Evolutionary conservation across 2,113 vertebrate genomes (phyloP), one percentile per base, ranked within the genome.

Genomic region (Thalassarche chlororhynchos): DNA sequence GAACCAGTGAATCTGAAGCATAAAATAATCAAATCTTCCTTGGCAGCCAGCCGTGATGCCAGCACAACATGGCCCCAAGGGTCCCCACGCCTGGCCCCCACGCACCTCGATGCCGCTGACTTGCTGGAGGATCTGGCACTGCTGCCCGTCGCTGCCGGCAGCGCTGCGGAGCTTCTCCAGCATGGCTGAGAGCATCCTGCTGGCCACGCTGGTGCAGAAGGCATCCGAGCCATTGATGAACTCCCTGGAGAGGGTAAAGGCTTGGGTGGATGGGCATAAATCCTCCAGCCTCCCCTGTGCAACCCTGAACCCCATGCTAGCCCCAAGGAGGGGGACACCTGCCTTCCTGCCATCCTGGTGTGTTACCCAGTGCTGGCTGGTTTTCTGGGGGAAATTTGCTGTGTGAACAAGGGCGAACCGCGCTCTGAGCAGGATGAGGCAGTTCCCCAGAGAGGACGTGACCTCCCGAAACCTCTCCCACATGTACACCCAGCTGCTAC

Each of bases 191-290:
- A 98, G 95, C 47, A 98, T 84, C 49, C 95, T 20, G 2, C 83
- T 77, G 38, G 98, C 98, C 96, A 97, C 9, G 40, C 93, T 95
- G 95, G 80, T 94, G 89, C 97, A 98, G 97, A 98, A 99, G 54
- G 96, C 8, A 0, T 99, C 98, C 1, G 97, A 96, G 86, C 96
- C 96, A 10, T 89, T 94, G 94, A 99, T 89, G 93, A 98, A 98
- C 87, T 99, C 98, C 98, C 98, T 99, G 95, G 17, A 74, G 17
- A 60, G 26, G 31, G 40, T 60, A 40, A 70, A 62, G 24, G 26
- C 8, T 29, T 72, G 49, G 8, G 40, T 20, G 42, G 84, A 64
- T 0, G 3, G 46, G 38, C 10, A 29, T 0, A 0, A 71, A 58
- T 32, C 52, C 64, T 17, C 10, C 46, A 8, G 8, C 4, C 9